A percentile compares a stretch with the other conserved stretches of the same genome.
These are phyloP conservation scores for Valencia hispanica DNA, from an alignment of 2,797 vertebrate genomes.

Conservation along the genomic window DNA sequence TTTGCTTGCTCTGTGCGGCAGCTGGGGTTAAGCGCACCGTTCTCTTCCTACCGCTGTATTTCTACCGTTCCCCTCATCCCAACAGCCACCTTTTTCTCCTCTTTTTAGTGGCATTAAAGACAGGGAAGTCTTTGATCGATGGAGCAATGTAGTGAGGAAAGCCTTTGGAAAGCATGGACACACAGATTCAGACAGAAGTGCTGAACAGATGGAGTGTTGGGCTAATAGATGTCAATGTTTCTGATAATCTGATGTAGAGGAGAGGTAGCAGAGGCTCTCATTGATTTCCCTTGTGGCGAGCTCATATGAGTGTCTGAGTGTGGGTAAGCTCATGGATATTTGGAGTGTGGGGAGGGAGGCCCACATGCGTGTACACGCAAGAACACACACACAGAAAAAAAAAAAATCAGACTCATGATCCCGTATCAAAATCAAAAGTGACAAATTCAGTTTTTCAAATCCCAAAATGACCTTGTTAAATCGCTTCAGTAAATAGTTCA, in stretches of 20 bases:
- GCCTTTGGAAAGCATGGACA: conserved; percentile 18
- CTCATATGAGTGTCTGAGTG: conserved; percentile 1
- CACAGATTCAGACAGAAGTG: conserved; percentile 6
- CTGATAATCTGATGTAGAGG: conserved; percentile 62
- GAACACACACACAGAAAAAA: background rate
- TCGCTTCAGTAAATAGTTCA: background rate
- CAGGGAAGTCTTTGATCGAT: conserved; percentile 67
- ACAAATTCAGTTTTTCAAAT: background rate
- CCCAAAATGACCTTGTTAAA: background rate
- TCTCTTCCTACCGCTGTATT: conserved; percentile 32
- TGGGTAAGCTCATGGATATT: background rate
- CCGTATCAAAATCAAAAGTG: background rate
- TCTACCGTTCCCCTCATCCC: conserved; percentile 37
- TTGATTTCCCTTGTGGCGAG: conserved; percentile 65
- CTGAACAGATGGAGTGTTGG: conserved; percentile 49
- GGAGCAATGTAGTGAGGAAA: conserved; percentile 45
- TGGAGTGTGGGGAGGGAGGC: background rate
- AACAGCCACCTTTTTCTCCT: conserved; percentile 39
- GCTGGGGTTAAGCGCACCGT: conserved; percentile 73
- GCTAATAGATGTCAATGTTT: conserved; percentile 69
- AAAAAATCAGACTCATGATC: background rate
- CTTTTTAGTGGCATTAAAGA: conserved; percentile 68
- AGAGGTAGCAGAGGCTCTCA: conserved; percentile 55
- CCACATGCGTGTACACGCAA: background rate
- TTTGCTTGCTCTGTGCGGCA: conserved; percentile 51